A percentile compares a stretch with the other conserved stretches of the same genome.
Evolutionary conservation across 2,797 vertebrate genomes (phyloP).

Genomic region (Syndactyla subalaris): DNA sequence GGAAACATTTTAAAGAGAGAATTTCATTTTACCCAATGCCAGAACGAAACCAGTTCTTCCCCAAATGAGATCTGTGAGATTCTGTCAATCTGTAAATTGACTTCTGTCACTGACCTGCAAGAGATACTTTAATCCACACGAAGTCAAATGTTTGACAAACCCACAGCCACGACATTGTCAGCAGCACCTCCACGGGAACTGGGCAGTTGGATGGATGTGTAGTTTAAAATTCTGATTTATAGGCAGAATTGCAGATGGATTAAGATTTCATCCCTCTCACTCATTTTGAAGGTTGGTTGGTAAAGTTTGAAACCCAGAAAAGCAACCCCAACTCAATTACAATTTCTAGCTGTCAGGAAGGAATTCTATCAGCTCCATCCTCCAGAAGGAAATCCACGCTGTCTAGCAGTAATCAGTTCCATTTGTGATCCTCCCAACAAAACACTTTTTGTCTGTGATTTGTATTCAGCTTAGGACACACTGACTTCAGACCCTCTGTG

Average conservation of each 20-base stretch:
- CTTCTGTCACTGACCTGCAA: constrained; percentile 41
- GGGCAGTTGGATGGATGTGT: not conserved
- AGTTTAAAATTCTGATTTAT: not conserved
- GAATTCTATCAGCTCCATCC: constrained; percentile 42
- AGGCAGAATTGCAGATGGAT: not conserved
- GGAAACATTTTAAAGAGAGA: not conserved
- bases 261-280: constrained; percentile 8
- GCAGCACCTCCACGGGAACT: not conserved
- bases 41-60: not conserved
- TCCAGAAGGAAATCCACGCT: constrained; percentile 34
- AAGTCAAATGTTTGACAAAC: not conserved
- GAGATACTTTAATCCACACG: not conserved
- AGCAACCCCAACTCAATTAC: not conserved
- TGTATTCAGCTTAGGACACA: constrained; percentile 14
- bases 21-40: not conserved
- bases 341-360: constrained; percentile 47
- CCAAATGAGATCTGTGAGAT: not conserved
- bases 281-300: constrained; percentile 7
- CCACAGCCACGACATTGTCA: not conserved
- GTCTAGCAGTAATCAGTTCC: constrained; percentile 54
- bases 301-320: not conserved
- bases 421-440: constrained; percentile 50
- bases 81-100: constrained; percentile 18
- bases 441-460: constrained; percentile 52
- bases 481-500: constrained; percentile 55